Conservation (phyloP, 2,797 vertebrate species). For the Apogon talboti region DNA sequence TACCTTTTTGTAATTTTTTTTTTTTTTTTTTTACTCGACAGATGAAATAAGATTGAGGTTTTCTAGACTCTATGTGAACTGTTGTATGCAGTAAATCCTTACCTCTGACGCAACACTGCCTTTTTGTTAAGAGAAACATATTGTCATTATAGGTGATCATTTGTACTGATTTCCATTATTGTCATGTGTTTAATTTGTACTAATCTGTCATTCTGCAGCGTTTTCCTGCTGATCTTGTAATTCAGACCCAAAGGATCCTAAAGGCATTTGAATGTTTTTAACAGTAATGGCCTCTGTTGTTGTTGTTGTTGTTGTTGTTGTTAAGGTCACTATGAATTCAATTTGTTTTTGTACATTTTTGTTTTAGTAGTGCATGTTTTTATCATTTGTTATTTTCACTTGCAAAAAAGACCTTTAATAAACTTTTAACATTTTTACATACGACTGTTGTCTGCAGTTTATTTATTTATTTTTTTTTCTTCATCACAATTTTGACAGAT, state of each 20-base stretch:
- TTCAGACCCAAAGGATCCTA: conserved; percentile 39
- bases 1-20: too few relatives aligned
- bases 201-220: conserved; percentile 34
- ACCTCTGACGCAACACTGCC: conserved; percentile 33
- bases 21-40: conserved; percentile 22
- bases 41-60: conserved; percentile 19
- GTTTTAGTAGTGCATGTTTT: conserved; percentile 29
- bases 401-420: conserved; percentile 46
- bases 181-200: conserved; percentile 38
- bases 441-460: not conserved
- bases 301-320: too few relatives aligned
- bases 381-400: conserved; percentile 22
- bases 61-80: not conserved
- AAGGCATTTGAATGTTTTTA: conserved; percentile 61
- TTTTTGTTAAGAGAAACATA: not conserved
- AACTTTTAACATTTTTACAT: conserved; percentile 59
- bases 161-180: conserved; percentile 17
- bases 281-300: conserved; percentile 19
- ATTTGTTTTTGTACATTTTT: conserved; percentile 30
- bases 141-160: conserved; percentile 14
- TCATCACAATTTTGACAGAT: not conserved
- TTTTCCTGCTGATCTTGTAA: conserved; percentile 30
- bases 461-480: not conserved
- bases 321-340: conserved; percentile 3
- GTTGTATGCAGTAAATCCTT: conserved; percentile 2